These are phyloP conservation scores for Passerina amoena DNA, from an alignment of 2,113 vertebrate genomes.

Conservation along the genomic window DNA sequence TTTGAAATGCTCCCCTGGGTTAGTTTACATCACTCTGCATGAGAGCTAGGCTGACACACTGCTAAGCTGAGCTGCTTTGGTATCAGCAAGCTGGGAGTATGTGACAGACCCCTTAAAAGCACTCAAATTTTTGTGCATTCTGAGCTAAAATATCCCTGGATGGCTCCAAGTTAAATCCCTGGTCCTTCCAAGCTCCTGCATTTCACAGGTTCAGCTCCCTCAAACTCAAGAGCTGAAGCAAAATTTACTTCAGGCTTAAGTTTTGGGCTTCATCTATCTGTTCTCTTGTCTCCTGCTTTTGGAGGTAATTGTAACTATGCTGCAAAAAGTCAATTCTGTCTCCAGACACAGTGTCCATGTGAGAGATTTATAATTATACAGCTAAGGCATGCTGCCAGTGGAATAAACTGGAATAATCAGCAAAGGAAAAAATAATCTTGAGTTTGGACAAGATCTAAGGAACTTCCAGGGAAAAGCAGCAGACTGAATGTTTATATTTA, in stretches of 20 bases:
- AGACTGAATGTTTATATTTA: neutral
- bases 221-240: neutral
- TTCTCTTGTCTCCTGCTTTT: neutral
- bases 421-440: neutral
- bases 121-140: neutral
- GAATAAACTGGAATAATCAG: neutral
- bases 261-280: neutral
- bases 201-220: neutral
- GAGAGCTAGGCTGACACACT: neutral
- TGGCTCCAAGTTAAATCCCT: neutral
- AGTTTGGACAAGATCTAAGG: neutral
- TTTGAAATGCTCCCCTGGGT: neutral
- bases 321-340: neutral
- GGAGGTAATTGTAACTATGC: neutral
- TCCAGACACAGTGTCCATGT: neutral
- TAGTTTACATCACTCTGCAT: neutral
- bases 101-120: neutral
- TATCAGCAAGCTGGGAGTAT: neutral
- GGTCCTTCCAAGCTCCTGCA: neutral
- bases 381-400: neutral
- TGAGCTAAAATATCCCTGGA: neutral
- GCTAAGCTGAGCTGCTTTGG: neutral
- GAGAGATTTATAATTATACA: neutral
- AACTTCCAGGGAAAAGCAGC: neutral
- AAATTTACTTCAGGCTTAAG: neutral